Percentiles rank a stretch among this genome's conserved stretches.
Conservation (phyloP, 2,888 invertebrate species). For the Cybosia mesomella region DNA sequence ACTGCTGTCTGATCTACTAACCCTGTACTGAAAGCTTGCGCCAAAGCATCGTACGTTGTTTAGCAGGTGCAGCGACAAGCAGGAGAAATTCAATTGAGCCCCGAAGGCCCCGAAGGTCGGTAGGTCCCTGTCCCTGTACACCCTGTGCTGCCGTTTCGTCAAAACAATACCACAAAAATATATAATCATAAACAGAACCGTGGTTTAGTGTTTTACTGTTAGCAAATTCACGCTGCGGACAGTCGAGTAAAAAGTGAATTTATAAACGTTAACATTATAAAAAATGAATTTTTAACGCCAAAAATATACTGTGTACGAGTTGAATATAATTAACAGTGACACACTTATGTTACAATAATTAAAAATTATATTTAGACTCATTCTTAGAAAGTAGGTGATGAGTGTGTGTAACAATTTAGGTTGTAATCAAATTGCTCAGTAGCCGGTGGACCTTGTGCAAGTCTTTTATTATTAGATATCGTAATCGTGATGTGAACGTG, state of each 20-base stretch:
- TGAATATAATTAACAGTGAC: background rate
- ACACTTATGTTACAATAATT: constrained; percentile 1
- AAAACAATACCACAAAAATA: background rate
- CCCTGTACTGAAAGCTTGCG: too few relatives aligned
- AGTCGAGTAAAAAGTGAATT: background rate
- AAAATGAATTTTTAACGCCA: background rate
- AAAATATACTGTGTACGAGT: too few relatives aligned
- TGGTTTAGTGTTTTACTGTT: background rate
- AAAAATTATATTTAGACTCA: background rate
- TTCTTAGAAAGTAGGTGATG: constrained; percentile 13
- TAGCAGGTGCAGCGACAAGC: too few relatives aligned
- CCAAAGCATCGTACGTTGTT: too few relatives aligned
- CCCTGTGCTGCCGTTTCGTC: too few relatives aligned
- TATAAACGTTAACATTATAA: background rate
- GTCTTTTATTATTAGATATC: background rate
- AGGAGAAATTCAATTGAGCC: too few relatives aligned
- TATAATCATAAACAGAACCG: background rate
- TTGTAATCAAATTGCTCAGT: constrained; percentile 3
- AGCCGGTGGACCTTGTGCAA: constrained; percentile 3
- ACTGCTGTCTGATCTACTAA: too few relatives aligned
- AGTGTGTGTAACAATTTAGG: background rate
- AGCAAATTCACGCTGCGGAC: background rate
- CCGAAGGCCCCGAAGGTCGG: too few relatives aligned
- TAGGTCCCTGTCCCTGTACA: too few relatives aligned
- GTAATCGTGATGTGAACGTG: constrained; percentile 7